A percentile compares a stretch with the other conserved stretches of the same genome.
Conservation (phyloP, 2,797 vertebrate species). For the Crenuchus spilurus region DNA sequence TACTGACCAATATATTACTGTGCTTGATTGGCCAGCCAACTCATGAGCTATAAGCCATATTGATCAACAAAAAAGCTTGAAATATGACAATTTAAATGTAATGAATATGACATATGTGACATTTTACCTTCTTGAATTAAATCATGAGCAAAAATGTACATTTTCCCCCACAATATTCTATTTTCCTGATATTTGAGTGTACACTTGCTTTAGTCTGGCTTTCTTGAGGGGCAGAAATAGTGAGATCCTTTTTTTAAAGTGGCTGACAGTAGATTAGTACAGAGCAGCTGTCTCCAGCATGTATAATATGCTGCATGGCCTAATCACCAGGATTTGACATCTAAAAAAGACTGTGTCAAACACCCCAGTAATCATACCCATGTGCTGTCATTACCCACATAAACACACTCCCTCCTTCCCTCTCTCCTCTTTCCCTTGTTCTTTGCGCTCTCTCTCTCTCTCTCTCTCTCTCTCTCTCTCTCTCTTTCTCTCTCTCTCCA, state of each 20-base stretch:
- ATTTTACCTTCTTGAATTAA: too few relatives aligned
- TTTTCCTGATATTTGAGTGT: too few relatives aligned
- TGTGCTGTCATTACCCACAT: conserved; percentile 33
- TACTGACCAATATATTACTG: too few relatives aligned
- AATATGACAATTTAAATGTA: too few relatives aligned
- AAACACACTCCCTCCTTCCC: conserved; percentile 9
- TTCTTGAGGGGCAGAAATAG: neutral
- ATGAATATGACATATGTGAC: too few relatives aligned
- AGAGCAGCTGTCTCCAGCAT: conserved; percentile 64
- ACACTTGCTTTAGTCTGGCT: neutral
- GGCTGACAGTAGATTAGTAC: conserved; percentile 39
- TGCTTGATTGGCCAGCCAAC: too few relatives aligned
- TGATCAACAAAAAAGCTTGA: too few relatives aligned
- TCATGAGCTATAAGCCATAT: too few relatives aligned
- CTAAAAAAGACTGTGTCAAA: conserved; percentile 59
- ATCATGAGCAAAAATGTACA: too few relatives aligned
- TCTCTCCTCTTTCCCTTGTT: conserved; percentile 34
- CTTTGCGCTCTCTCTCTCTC: conserved; percentile 10
- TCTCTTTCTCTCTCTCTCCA: neutral
- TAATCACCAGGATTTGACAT: conserved; percentile 65
- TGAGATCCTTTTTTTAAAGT: conserved; percentile 42
- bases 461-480: neutral
- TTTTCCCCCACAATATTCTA: too few relatives aligned
- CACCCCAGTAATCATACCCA: conserved; percentile 62
- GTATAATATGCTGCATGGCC: conserved; percentile 57